Evolutionary conservation across 2,113 vertebrate species (phyloP).

Genomic region (Fregetta grallaria): DNA sequence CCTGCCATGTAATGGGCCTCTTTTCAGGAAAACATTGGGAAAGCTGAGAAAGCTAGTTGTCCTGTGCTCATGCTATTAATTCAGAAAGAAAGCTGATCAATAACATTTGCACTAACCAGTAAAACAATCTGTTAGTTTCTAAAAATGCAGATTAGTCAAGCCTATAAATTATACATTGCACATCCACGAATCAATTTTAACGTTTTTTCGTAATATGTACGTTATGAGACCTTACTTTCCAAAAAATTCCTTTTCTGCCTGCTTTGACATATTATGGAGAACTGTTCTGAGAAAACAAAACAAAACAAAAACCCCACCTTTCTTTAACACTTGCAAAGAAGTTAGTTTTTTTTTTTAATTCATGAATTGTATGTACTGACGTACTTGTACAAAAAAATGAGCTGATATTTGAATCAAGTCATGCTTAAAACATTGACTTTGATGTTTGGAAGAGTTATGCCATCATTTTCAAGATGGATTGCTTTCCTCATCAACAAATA

Average conservation of each 20-base stretch:
- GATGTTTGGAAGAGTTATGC: not conserved
- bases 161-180: not conserved
- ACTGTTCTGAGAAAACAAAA: not conserved
- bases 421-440: not conserved
- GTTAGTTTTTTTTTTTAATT: not conserved
- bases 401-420: not conserved
- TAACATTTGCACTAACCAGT: slow-evolving; percentile 22
- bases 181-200: not conserved
- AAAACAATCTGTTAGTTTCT: not conserved
- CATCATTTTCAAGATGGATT: not conserved
- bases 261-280: not conserved
- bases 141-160: not conserved
- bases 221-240: not conserved
- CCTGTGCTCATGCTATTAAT: slow-evolving; percentile 25
- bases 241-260: not conserved
- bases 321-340: not conserved
- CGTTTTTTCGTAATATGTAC: not conserved
- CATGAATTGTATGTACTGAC: not conserved
- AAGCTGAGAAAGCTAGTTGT: slow-evolving; percentile 32
- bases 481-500: not conserved
- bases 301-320: not conserved
- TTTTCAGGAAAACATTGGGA: slow-evolving; percentile 59
- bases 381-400: not conserved
- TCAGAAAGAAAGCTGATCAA: slow-evolving; percentile 17
- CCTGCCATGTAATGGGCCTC: slow-evolving; percentile 64